A percentile compares a stretch with the other conserved stretches of the same genome.
Evolutionary conservation across 2,888 invertebrate genomes (phyloP).

Genomic region (Alloscopus bannaensis): DNA sequence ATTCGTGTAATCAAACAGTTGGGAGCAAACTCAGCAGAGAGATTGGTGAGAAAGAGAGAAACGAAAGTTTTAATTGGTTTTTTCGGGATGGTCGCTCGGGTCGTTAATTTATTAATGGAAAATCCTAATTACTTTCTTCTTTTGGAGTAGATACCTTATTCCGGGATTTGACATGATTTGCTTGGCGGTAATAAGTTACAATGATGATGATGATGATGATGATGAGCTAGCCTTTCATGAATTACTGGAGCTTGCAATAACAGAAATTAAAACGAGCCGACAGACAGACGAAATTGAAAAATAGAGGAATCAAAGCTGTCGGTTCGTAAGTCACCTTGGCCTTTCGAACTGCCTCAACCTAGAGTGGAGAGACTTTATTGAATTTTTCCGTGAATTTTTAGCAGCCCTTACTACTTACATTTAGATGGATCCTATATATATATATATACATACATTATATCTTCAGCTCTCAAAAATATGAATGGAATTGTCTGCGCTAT

Average conservation of each 20-base stretch:
- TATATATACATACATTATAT: neutral
- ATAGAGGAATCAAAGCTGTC: too few relatives aligned
- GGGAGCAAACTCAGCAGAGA: conserved; percentile 37
- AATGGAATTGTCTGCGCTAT: too few relatives aligned
- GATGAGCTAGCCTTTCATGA: neutral
- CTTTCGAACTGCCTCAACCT: too few relatives aligned
- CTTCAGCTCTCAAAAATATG: too few relatives aligned
- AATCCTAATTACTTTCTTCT: conserved; percentile 64
- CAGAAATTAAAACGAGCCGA: too few relatives aligned
- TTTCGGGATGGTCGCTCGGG: conserved; percentile 59
- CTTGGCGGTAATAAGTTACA: conserved; percentile 16
- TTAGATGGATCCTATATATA: neutral
- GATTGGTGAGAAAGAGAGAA: conserved; percentile 52
- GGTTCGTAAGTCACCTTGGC: too few relatives aligned
- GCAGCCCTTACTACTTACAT: too few relatives aligned
- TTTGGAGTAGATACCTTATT: conserved; percentile 49
- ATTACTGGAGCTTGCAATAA: too few relatives aligned
- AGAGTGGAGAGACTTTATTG: too few relatives aligned
- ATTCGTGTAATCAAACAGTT: conserved; percentile 6
- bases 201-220: conserved; percentile 4
- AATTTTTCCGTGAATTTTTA: too few relatives aligned
- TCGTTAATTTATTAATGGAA: conserved; percentile 64
- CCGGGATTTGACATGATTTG: conserved; percentile 60
- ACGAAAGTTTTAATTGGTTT: conserved; percentile 61
- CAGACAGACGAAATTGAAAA: too few relatives aligned